These are phyloP conservation scores for Dynastes grantii DNA, from an alignment of 2,888 invertebrate species.

Conservation along the genomic window DNA sequence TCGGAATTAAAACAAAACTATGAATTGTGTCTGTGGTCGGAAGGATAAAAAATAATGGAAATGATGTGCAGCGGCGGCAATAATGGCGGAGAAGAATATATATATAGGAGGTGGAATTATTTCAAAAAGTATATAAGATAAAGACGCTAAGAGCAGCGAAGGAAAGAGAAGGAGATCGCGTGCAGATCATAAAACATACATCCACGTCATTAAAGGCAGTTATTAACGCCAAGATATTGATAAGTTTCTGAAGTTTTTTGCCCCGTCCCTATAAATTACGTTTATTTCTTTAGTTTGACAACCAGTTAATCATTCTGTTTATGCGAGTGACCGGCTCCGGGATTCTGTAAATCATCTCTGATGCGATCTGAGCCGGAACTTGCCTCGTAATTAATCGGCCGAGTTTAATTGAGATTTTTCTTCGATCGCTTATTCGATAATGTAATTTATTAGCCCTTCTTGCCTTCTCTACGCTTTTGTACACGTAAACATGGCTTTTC, in stretches of 20 bases:
- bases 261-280: slow-evolving; percentile 69
- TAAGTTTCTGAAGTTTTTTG: slow-evolving; percentile 70
- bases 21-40: slow-evolving; percentile 11
- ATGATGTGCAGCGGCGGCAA: slow-evolving; percentile 32
- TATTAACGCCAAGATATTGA: slow-evolving; percentile 71
- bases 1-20: slow-evolving; percentile 32
- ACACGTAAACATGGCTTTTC: slow-evolving; percentile 37
- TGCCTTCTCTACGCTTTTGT: slow-evolving; percentile 58
- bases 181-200: slow-evolving; percentile 66
- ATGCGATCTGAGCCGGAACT: slow-evolving; percentile 66
- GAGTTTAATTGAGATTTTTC: slow-evolving; percentile 70
- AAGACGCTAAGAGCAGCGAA: slow-evolving; percentile 5
- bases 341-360: slow-evolving; percentile 68
- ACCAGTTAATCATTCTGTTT: slow-evolving; percentile 70
- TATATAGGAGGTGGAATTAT: slow-evolving; percentile 28
- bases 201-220: slow-evolving; percentile 70
- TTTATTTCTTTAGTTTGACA: slow-evolving; percentile 71
- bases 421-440: slow-evolving; percentile 66
- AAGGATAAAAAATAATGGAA: slow-evolving; percentile 37
- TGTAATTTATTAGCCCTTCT: slow-evolving; percentile 64
- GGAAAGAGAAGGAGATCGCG: slow-evolving; percentile 55
- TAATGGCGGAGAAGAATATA: slow-evolving; percentile 10
- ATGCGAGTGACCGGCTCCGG: slow-evolving; percentile 68
- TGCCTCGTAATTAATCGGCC: slow-evolving; percentile 69
- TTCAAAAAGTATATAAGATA: slow-evolving; percentile 38